Base-by-base conservation (phyloP, 2,797 vertebrate species). In the Artibeus lituratus region DNA sequence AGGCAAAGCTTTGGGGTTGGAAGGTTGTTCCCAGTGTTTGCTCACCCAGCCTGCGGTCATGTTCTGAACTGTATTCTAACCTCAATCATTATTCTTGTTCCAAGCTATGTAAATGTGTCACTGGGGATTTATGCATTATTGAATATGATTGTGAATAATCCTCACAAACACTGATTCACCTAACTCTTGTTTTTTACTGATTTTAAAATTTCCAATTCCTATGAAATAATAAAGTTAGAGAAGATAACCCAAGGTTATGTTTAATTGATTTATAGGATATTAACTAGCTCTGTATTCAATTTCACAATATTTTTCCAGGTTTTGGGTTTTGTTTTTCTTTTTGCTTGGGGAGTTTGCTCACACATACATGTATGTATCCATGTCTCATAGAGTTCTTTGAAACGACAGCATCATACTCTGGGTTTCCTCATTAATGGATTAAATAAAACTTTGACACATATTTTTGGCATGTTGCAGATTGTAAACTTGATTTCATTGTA, bases 261-360 rank as follows among this genome's bases (percentile, higher is more conserved):
- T 89, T 62, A 80, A 39, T 65, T 86, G 53, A 94, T 22, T 76
- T 37, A 1, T 32, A 69, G 39, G 21, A 74, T 1, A 39, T 62
- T 87, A 87, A 81, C 7, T 26, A 92, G 44, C 47, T 96, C 88
- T 88, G 12, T 82, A 73, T 88, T 73, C 51, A 82, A 62, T n/a
- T 81, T 82, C 67, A 12, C 26, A 62, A 44, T 88, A 24, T 72
- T 78, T 72, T 18, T 47, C 37, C 90, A 84, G 9, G 5, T 90
- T 92, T 77, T 35, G 3, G 10, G 3, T 0, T 18, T 26, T 49
- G 16, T 69, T 44, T 69, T 37, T 69, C 44, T 73, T 12, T 72
- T 84, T 81, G 3, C 59, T 81, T 93, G 42, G 12, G 7, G 11
- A 32, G 24, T 35, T 72, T 57, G 1, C 26, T 74, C 42, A 73